phyloP scores from a whole-genome alignment of 1,140 invertebrate genomes.

The Sarcophaga bullata region DNA sequence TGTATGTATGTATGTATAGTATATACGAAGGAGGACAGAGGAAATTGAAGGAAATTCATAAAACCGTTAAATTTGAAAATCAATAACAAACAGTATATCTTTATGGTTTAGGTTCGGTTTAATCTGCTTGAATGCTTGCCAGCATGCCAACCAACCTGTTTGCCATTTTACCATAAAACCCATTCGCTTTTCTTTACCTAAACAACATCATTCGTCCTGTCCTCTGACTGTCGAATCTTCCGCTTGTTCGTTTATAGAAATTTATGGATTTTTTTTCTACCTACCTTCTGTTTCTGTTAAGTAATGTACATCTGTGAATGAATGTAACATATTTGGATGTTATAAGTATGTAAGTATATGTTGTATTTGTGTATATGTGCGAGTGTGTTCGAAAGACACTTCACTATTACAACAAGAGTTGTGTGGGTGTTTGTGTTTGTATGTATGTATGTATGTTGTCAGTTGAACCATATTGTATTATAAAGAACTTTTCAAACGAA shows the following conservation, averaged over 20 bases:
- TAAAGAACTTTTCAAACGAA: neutral
- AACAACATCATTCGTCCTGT: neutral
- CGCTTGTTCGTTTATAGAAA: neutral
- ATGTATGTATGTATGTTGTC: neutral
- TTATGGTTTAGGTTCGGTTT: neutral
- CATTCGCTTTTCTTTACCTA: neutral
- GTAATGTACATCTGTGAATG: neutral
- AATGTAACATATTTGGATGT: neutral
- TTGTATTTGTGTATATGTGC: neutral
- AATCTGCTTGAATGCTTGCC: neutral
- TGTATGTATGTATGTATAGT: no score
- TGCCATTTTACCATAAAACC: no score
- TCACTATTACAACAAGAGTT: no score
- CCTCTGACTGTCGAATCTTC: neutral
- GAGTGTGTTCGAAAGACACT: neutral
- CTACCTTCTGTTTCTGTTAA: neutral
- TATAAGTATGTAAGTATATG: neutral
- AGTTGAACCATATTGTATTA: neutral
- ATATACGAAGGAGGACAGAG: no score
- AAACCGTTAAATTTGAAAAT: constrained; percentile 33
- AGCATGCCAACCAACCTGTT: neutral
- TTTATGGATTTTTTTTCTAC: neutral
- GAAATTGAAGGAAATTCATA: constrained; percentile 1
- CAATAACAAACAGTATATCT: constrained; percentile 29
- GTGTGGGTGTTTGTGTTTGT: neutral